phyloP scores from a whole-genome alignment of 2,888 invertebrate species.

The Candidula unifasciata region DNA sequence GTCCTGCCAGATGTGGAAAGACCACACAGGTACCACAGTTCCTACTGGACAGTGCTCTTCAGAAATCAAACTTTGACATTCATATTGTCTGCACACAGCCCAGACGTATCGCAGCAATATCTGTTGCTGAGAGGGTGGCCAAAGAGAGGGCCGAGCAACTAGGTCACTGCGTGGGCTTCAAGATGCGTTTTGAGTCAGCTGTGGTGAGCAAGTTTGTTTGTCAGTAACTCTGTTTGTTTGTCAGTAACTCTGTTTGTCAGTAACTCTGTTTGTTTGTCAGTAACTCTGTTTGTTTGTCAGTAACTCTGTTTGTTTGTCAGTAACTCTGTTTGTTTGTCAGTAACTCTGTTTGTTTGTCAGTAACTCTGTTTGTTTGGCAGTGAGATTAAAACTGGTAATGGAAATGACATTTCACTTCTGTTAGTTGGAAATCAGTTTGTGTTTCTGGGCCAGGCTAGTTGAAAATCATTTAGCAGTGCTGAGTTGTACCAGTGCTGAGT shows the following conservation, averaged over 20 bases:
- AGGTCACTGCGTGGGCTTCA: constrained; percentile 86
- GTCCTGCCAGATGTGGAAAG: constrained; percentile 73
- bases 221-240: not conserved
- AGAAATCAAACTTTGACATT: constrained; percentile 71
- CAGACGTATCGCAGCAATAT: constrained; percentile 91
- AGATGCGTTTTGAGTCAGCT: constrained; percentile 82
- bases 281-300: too few relatives aligned
- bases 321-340: too few relatives aligned
- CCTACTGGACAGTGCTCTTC: constrained; percentile 88
- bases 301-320: not conserved
- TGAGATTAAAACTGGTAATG: too few relatives aligned
- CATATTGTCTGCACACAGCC: constrained; percentile 83
- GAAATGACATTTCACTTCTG: too few relatives aligned
- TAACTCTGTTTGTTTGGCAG: too few relatives aligned
- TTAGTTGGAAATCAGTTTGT: too few relatives aligned
- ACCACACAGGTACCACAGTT: constrained; percentile 87
- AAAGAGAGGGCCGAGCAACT: constrained; percentile 86
- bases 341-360: not conserved
- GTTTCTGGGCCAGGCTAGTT: too few relatives aligned
- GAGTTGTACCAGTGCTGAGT: too few relatives aligned
- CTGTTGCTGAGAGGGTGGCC: constrained; percentile 91
- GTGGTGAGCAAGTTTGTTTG: constrained; percentile 57
- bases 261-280: not conserved
- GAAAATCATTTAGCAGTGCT: too few relatives aligned
- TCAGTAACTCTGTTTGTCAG: too few relatives aligned